Conservation (phyloP, 2,888 invertebrate species). For the Thelaira solivaga region DNA sequence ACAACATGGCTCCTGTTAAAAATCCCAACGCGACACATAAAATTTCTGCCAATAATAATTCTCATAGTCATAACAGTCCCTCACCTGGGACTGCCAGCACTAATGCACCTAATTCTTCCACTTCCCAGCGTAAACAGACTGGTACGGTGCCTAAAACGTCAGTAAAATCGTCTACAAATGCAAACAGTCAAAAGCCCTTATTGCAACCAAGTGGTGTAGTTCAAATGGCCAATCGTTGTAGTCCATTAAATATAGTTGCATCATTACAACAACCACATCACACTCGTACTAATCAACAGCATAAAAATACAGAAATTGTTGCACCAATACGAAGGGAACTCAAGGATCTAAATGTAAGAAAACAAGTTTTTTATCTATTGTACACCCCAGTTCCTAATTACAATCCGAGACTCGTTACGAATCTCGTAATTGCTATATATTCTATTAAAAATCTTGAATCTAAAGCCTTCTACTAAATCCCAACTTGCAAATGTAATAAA, state of each 20-base stretch:
- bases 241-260: conserved; percentile 58
- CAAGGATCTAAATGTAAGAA: conserved; percentile 77
- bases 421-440: no score
- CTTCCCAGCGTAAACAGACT: conserved; percentile 76
- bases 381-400: no score
- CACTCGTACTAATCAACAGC: conserved; percentile 60
- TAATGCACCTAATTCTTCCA: conserved; percentile 4
- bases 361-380: no score
- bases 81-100: not conserved
- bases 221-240: conserved; percentile 53
- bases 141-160: conserved; percentile 82
- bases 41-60: conserved; percentile 23
- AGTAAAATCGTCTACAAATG: conserved; percentile 43
- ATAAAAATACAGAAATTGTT: conserved; percentile 78
- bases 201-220: conserved; percentile 56
- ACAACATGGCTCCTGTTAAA: conserved; percentile 66
- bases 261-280: conserved; percentile 58
- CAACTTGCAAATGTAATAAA: no score
- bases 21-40: conserved; percentile 62
- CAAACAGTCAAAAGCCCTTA: conserved; percentile 16
- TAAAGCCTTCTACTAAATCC: no score
- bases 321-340: conserved; percentile 81
- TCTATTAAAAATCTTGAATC: no score
- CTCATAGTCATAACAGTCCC: conserved; percentile 18
- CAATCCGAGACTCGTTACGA: no score